Evolutionary conservation across 2,797 vertebrate species (phyloP).

Genomic region (Moxostoma hubbsi): DNA sequence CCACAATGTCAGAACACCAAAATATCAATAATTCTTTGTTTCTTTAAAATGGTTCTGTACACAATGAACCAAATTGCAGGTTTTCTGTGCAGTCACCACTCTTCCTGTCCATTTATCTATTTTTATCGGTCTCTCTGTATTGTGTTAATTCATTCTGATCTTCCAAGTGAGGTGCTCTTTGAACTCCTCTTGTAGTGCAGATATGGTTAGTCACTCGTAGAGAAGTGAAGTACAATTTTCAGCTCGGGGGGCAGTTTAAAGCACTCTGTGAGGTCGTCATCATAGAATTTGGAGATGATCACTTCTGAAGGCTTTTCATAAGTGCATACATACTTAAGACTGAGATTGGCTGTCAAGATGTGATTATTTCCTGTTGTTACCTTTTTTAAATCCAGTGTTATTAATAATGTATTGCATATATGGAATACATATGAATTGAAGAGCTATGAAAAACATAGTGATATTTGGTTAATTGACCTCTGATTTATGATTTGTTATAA

Average conservation of each 20-base stretch:
- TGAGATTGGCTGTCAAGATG: background rate
- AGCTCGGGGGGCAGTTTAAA: constrained; percentile 5
- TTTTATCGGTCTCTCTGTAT: constrained; percentile 5
- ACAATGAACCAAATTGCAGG: constrained; percentile 16
- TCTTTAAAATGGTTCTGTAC: constrained; percentile 1
- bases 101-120: constrained; percentile 3
- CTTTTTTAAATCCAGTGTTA: background rate
- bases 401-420: background rate
- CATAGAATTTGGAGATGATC: background rate
- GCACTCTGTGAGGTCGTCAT: constrained; percentile 9
- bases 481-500: background rate
- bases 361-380: constrained; percentile 2
- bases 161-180: constrained; percentile 7
- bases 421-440: background rate
- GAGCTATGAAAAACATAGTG: background rate
- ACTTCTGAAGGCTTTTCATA: background rate
- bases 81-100: background rate
- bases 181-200: constrained; percentile 3
- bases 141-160: constrained; percentile 18
- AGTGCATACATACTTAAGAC: constrained; percentile 4
- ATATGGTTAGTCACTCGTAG: constrained; percentile 15
- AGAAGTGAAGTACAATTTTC: constrained; percentile 4
- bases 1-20: background rate
- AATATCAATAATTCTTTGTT: background rate
- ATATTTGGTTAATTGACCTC: background rate